Evolutionary conservation across 1,140 invertebrate species (phyloP).

Genomic region (Lasaia peninsularis): DNA sequence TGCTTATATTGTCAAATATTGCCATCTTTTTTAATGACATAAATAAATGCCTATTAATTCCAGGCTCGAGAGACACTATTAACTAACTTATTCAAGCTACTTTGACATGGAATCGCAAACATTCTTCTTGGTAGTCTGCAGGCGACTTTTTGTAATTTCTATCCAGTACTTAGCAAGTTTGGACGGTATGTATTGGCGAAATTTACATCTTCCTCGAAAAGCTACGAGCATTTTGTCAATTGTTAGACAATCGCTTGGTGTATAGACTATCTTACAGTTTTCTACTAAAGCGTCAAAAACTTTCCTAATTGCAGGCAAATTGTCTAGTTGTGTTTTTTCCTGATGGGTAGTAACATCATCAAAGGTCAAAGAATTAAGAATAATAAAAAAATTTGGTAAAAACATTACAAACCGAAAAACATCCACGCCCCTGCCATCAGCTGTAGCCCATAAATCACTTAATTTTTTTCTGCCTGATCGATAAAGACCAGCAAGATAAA

Average conservation of each 20-base stretch:
- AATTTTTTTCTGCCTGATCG: constrained; percentile 24
- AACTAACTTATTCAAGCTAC: background rate
- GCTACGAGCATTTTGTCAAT: too few relatives aligned
- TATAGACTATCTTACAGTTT: too few relatives aligned
- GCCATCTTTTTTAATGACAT: background rate
- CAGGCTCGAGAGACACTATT: background rate
- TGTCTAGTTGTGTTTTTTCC: constrained; percentile 18
- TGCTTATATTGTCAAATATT: background rate
- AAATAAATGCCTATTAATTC: background rate
- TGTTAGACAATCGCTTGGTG: too few relatives aligned
- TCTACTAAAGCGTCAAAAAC: too few relatives aligned
- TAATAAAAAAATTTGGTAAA: constrained; percentile 20
- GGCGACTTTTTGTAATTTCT: background rate
- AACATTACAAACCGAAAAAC: constrained; percentile 20
- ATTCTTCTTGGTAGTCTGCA: background rate
- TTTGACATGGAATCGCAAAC: background rate
- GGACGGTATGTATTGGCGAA: too few relatives aligned
- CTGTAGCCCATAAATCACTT: constrained; percentile 25
- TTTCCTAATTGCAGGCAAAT: too few relatives aligned
- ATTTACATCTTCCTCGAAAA: too few relatives aligned
- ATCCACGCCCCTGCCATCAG: constrained; percentile 27
- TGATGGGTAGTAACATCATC: constrained; percentile 25
- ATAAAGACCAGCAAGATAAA: constrained; percentile 7
- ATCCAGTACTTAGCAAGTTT: too few relatives aligned
- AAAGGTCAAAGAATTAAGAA: constrained; percentile 25